phyloP scores from a whole-genome alignment of 1,140 invertebrate genomes.

The Bursaphelenchus mucronatus region DNA sequence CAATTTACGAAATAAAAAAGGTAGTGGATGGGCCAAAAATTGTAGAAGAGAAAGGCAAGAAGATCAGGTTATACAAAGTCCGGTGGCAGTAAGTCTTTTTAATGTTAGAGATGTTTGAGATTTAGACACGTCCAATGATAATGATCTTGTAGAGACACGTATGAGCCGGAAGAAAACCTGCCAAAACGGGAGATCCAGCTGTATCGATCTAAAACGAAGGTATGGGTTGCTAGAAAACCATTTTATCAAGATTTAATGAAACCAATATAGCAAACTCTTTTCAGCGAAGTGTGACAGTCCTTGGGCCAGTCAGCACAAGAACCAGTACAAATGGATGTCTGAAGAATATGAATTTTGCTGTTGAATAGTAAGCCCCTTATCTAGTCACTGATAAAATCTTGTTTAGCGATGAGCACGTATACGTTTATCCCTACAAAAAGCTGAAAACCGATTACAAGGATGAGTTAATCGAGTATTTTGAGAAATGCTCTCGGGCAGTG shows the following conservation, averaged over 20 bases:
- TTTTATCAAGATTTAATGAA: neutral
- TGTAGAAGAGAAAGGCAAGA: constrained; percentile 22
- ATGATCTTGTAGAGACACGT: constrained; percentile 28
- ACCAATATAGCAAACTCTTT: neutral
- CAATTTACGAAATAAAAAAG: constrained; percentile 15
- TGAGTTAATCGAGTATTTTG: constrained; percentile 27
- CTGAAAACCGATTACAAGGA: constrained; percentile 29
- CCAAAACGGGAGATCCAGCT: constrained; percentile 21
- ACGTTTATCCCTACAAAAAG: constrained; percentile 23
- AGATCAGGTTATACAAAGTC: constrained; percentile 25
- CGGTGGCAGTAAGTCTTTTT: constrained; percentile 25
- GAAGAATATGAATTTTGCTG: constrained; percentile 21
- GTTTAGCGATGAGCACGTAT: constrained; percentile 19
- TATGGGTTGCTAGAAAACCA: neutral
- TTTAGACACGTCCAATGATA: neutral
- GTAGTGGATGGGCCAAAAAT: constrained; percentile 23
- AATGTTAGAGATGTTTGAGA: neutral
- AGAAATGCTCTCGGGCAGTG: constrained; percentile 13
- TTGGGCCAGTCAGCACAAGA: constrained; percentile 19
- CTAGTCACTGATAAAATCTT: constrained; percentile 1
- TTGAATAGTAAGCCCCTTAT: constrained; percentile 22
- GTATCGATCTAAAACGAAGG: constrained; percentile 24
- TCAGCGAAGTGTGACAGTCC: constrained; percentile 11
- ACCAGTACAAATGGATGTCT: neutral
- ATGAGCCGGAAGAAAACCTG: constrained; percentile 16